These are phyloP conservation scores for Austrolebias charrua DNA, from an alignment of 2,797 vertebrate genomes.

Conservation along the genomic window DNA sequence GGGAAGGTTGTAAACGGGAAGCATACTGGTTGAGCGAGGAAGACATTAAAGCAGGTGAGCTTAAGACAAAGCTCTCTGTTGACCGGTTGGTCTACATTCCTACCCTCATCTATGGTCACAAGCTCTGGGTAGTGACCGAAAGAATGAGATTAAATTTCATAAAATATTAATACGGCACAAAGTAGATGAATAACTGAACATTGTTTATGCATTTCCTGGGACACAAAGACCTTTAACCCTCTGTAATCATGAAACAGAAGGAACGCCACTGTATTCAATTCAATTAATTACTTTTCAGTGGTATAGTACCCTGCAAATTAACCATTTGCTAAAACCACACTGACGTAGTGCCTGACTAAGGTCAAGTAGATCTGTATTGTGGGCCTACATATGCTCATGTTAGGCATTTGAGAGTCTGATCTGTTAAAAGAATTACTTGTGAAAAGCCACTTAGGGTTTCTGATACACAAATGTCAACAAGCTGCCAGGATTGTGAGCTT, in stretches of 20 bases:
- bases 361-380: conserved; percentile 33
- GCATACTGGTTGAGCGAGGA: too few species aligned
- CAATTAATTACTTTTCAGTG: background rate
- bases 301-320: background rate
- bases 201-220: background rate
- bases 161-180: too few species aligned
- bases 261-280: background rate
- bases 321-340: background rate
- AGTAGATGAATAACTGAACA: too few species aligned
- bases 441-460: conserved; percentile 60
- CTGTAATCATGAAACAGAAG: background rate
- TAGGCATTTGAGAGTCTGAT: conserved; percentile 43
- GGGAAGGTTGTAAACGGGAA: too few species aligned
- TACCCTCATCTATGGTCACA: too few species aligned
- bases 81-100: too few species aligned
- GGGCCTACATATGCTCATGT: conserved; percentile 29
- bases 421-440: conserved; percentile 59
- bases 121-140: too few species aligned
- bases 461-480: conserved; percentile 35
- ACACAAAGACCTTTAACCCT: accelerated
- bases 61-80: too few species aligned
- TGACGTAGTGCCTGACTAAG: conserved; percentile 5
- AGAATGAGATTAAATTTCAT: too few species aligned
- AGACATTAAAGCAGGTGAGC: too few species aligned
- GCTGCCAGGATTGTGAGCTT: conserved; percentile 54